Evolutionary conservation across 2,113 vertebrate species (phyloP), one percentile per base, ranked within the genome.

Genomic region (Tamias sibiricus): DNA sequence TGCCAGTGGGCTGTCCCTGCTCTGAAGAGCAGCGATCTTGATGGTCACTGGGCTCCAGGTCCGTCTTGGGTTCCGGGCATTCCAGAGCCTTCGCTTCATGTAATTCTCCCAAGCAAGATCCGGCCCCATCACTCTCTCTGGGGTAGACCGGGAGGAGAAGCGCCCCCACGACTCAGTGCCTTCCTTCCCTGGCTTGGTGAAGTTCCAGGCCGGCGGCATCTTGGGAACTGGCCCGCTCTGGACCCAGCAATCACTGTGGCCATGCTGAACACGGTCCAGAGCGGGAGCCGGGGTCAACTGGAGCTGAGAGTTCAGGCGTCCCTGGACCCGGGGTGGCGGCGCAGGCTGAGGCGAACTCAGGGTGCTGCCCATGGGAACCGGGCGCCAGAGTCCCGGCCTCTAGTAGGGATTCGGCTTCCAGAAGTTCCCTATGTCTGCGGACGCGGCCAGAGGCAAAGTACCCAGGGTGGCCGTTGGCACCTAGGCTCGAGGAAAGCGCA

Each of bases 401-500:
- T 62, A 62, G 59, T 62, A 62, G 59, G 24, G 24, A 28, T 62
- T 62, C 59, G 24, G 59, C 24, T 62, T 79, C n/a, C 64, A 74
- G 84, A 80, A 40, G 89, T 40, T 5, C 30, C 14, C 5, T 0
- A 0, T 9, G 66, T 26, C 47, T 57, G 47, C 0, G 2, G 12
- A 19, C 10, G 1, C 0, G 0, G 6, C 66, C 4, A 0, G 22
- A 12, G 24, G 57, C 0, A 1, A 62, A 75, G 66, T 3, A 1
- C 12, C 12, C n/a, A 62, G 59, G 24, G 59, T n/a, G 57, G 71
- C 93, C 4, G 12, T 91, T 97, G 82, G 47, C 72, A 14, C 3
- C 64, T 9, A 28, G 5, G 35, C 3, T 2, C 37, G 4, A 1
- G 13, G 59, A 62, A 26, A 28, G 59, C 22, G 24, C 59, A 9